phyloP scores from a whole-genome alignment of 2,888 invertebrate genomes.

The Linnaemya vulpina region DNA sequence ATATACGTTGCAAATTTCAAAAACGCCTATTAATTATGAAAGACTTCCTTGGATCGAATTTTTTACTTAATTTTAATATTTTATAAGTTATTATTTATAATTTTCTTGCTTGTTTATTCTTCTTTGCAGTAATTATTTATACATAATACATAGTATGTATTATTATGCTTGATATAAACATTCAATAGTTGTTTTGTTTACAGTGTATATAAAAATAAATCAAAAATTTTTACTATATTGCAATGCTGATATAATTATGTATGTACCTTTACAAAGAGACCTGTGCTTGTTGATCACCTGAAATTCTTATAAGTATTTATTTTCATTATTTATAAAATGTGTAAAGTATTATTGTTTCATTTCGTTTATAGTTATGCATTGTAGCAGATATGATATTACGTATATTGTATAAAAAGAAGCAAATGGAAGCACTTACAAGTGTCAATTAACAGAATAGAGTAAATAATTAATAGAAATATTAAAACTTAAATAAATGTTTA shows the following conservation, averaged over 20 bases:
- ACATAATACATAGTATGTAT: too few species aligned
- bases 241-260: slow-evolving; percentile 32
- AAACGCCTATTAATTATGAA: too few species aligned
- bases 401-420: slow-evolving; percentile 8
- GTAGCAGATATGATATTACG: background rate
- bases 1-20: too few species aligned
- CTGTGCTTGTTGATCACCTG: slow-evolving; percentile 72
- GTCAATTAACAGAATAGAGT: slow-evolving; percentile 66
- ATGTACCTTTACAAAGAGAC: slow-evolving; percentile 74
- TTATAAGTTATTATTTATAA: too few species aligned
- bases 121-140: too few species aligned
- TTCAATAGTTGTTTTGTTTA: slow-evolving; percentile 6
- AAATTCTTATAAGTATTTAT: slow-evolving; percentile 38
- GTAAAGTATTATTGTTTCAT: slow-evolving; percentile 3
- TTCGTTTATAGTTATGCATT: background rate
- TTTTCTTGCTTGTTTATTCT: too few species aligned
- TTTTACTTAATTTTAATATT: too few species aligned
- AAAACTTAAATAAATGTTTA: slow-evolving; percentile 3
- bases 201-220: slow-evolving; percentile 40
- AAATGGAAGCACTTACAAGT: slow-evolving; percentile 64
- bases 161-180: background rate
- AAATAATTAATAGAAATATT: slow-evolving; percentile 49
- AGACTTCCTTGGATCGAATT: too few species aligned
- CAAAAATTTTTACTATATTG: slow-evolving; percentile 33
- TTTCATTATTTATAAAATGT: background rate